Conservation (phyloP, 1,140 invertebrate species). For the Probaryconus sp. region DNA sequence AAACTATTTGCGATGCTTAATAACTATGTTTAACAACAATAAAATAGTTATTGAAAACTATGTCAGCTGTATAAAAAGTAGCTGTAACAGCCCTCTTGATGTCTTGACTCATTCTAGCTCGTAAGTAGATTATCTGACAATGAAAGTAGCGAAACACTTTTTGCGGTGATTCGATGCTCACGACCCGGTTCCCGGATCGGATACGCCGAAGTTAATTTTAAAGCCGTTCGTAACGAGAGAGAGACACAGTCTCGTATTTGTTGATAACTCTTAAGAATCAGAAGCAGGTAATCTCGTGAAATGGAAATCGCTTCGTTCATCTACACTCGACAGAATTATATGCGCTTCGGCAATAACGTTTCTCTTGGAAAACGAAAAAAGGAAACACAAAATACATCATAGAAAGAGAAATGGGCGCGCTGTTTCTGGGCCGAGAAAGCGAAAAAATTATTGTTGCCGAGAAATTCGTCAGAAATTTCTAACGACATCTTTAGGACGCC, state of each 20-base stretch:
- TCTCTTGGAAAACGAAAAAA: conserved; percentile 50
- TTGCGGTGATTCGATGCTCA: conserved; percentile 68
- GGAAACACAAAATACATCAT: conserved; percentile 42
- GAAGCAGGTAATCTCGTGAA: conserved; percentile 63
- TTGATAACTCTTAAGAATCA: conserved; percentile 46
- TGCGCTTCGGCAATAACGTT: conserved; percentile 39
- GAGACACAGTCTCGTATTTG: conserved; percentile 58
- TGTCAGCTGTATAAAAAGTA: conserved; percentile 47
- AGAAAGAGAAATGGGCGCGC: conserved; percentile 54
- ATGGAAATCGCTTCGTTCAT: conserved; percentile 59
- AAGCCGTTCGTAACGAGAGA: conserved; percentile 34
- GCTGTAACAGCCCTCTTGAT: conserved; percentile 46
- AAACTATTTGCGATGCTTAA: conserved; percentile 10
- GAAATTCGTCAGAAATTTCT: conserved; percentile 51
- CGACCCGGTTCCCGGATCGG: conserved; percentile 74
- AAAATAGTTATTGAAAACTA: conserved; percentile 40
- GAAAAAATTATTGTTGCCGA: conserved; percentile 64
- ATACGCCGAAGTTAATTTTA: conserved; percentile 68
- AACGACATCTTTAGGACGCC: conserved; percentile 31
- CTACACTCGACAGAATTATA: conserved; percentile 33
- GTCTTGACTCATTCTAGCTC: conserved; percentile 33
- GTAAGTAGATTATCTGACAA: conserved; percentile 67
- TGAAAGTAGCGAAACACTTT: conserved; percentile 74
- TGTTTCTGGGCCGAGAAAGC: conserved; percentile 72
- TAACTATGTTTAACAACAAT: conserved; percentile 21